Evolutionary conservation across 2,113 vertebrate genomes (phyloP).

Genomic region (Trinectes maculatus): DNA sequence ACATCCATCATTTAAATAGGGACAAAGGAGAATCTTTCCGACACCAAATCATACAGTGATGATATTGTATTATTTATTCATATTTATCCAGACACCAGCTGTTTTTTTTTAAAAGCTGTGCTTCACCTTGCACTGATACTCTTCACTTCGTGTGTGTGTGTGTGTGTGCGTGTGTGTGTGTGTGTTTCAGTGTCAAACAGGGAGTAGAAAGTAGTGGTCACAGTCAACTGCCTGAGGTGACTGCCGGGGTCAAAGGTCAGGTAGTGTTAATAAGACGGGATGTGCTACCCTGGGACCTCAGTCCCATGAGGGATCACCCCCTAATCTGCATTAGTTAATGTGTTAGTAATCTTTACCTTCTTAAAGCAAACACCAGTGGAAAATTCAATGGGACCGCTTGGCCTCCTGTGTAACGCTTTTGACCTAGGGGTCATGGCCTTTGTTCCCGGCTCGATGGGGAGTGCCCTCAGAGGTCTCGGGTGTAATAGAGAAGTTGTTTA

Average conservation of each 20-base stretch:
- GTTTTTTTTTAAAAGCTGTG: slow-evolving; percentile 43
- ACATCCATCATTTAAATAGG: not conserved
- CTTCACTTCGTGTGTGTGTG: not conserved
- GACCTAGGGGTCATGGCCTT: slow-evolving; percentile 89
- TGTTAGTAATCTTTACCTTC: slow-evolving; percentile 93
- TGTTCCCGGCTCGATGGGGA: slow-evolving; percentile 87
- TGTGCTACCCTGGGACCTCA: slow-evolving; percentile 77
- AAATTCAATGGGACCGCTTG: slow-evolving; percentile 84
- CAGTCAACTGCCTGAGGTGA: slow-evolving; percentile 66
- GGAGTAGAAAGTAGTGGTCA: slow-evolving; percentile 62
- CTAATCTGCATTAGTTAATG: slow-evolving; percentile 93
- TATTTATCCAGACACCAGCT: not conserved
- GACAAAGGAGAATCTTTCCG: not conserved
- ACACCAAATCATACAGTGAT: not conserved
- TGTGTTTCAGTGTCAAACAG: slow-evolving; percentile 1
- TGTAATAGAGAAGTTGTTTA: slow-evolving; percentile 91
- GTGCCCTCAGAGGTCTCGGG: slow-evolving; percentile 87
- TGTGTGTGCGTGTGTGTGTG: slow-evolving; percentile 1
- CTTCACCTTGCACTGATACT: slow-evolving; percentile 49
- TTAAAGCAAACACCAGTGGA: slow-evolving; percentile 90
- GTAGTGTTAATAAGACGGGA: slow-evolving; percentile 78
- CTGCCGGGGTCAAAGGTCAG: slow-evolving; percentile 76
- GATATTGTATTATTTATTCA: slow-evolving; percentile 8
- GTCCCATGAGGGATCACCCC: slow-evolving; percentile 86
- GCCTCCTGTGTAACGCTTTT: slow-evolving; percentile 89